Evolutionary conservation across 1,140 invertebrate species (phyloP).

Genomic region (Chionoecetes opilio): DNA sequence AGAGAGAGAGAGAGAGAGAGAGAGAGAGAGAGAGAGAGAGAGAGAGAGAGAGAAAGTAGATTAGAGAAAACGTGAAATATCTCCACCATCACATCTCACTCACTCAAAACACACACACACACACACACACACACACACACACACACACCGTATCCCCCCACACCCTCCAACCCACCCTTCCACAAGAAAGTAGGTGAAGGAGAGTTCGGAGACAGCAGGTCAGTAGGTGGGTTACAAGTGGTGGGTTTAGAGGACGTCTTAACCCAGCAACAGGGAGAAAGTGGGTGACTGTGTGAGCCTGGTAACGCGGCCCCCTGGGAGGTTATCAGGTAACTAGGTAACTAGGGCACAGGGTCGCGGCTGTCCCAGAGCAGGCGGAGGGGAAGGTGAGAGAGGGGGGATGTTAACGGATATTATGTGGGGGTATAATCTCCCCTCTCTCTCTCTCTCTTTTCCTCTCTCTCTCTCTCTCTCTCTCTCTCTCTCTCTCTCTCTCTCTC

Average conservation of each 20-base stretch:
- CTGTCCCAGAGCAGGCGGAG: background rate
- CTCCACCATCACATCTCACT: too few relatives aligned
- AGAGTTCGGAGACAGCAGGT: background rate
- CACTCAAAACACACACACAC: background rate
- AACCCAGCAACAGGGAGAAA: background rate
- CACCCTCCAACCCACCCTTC: background rate
- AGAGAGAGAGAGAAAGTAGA: too few relatives aligned
- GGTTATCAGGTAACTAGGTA: background rate
- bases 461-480: constrained; percentile 27
- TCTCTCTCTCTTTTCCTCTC: background rate
- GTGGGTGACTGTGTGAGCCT: constrained; percentile 11
- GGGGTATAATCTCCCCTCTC: too few relatives aligned
- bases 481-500: constrained; percentile 11
- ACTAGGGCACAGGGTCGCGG: background rate
- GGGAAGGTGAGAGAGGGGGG: background rate
- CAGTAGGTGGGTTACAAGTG: constrained; percentile 15
- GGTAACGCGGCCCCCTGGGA: background rate
- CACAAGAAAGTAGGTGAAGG: constrained; percentile 8
- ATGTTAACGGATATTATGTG: background rate
- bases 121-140: background rate
- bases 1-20: too few relatives aligned
- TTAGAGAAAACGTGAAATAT: too few relatives aligned
- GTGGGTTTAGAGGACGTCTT: background rate
- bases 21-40: too few relatives aligned
- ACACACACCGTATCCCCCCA: too few relatives aligned